Conservation (phyloP, 1,140 invertebrate genomes). For the Liolophura sinensis region DNA sequence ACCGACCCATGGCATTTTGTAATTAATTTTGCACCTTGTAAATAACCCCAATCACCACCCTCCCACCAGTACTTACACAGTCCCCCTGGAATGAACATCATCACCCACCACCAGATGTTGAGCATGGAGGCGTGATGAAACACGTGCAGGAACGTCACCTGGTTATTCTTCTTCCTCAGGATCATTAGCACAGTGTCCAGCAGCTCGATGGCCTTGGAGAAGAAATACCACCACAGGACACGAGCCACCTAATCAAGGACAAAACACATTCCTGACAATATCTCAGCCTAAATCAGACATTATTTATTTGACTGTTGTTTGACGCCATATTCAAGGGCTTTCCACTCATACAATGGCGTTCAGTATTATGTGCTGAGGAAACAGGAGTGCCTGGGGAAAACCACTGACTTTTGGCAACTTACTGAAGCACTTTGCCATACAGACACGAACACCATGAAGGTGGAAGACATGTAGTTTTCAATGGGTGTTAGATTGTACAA, state of each 20-base stretch:
- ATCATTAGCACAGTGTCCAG: conserved; percentile 62
- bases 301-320: not conserved
- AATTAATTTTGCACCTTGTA: too few species aligned
- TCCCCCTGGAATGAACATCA: conserved; percentile 58
- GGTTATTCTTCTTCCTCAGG: conserved; percentile 79
- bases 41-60: too few species aligned
- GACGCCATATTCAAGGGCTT: too few species aligned
- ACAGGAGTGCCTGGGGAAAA: too few species aligned
- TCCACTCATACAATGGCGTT: too few species aligned
- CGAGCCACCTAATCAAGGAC: conserved; percentile 42
- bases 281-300: not conserved
- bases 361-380: too few species aligned
- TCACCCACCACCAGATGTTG: conserved; percentile 59
- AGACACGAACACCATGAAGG: too few species aligned
- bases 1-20: too few species aligned
- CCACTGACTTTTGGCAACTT: too few species aligned
- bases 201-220: conserved; percentile 51
- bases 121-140: conserved; percentile 82
- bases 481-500: too few species aligned
- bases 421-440: too few species aligned
- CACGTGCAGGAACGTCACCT: conserved; percentile 87
- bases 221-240: conserved; percentile 47
- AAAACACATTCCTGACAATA: not conserved
- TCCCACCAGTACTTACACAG: conserved; percentile 48
- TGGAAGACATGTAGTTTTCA: too few species aligned